These are phyloP conservation scores for Notarius quadriscutis DNA, from an alignment of 2,113 vertebrate genomes.

Conservation along the genomic window DNA sequence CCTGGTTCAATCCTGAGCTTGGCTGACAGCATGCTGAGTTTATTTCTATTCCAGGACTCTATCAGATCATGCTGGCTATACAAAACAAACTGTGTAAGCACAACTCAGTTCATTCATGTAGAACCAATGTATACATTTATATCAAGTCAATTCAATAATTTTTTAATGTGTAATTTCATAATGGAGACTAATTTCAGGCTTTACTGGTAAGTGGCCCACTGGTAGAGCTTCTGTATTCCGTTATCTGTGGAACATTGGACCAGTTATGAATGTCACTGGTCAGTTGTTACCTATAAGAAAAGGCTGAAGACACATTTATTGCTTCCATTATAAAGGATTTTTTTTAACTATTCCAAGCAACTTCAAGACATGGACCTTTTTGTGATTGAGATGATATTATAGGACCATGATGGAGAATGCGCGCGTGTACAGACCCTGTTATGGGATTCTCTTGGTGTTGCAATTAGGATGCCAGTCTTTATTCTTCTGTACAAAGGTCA, in stretches of 20 bases:
- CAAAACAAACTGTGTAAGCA: too few relatives aligned
- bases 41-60: too few relatives aligned
- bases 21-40: too few relatives aligned
- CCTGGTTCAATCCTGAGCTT: too few relatives aligned
- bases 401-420: neutral
- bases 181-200: too few relatives aligned
- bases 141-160: too few relatives aligned
- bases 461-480: constrained; percentile 82
- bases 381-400: constrained; percentile 2
- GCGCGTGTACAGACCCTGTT: constrained; percentile 47
- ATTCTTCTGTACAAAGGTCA: constrained; percentile 74
- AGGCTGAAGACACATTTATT: neutral
- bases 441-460: constrained; percentile 72
- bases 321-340: neutral
- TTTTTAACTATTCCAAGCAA: neutral
- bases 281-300: neutral
- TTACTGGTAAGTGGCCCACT: too few relatives aligned
- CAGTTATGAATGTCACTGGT: neutral
- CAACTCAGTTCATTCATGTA: too few relatives aligned
- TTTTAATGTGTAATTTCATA: too few relatives aligned
- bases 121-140: too few relatives aligned
- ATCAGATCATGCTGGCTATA: too few relatives aligned
- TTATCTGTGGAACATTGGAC: neutral
- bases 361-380: neutral
- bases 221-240: too few relatives aligned